Conservation (phyloP, 2,888 invertebrate species). For the Allygus modestus region DNA sequence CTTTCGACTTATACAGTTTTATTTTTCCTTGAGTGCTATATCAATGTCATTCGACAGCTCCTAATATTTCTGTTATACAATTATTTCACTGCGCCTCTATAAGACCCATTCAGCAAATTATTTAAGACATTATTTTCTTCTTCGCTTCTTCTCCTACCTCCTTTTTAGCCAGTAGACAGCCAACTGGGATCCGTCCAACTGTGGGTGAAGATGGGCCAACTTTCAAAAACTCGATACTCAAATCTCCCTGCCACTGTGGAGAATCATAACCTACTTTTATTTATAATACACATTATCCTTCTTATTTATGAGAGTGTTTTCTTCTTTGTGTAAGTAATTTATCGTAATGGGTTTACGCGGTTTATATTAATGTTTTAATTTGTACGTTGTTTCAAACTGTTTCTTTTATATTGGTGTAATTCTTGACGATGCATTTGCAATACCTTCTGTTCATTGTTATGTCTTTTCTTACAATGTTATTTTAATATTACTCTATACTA, state of each 20-base stretch:
- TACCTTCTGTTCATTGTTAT: too few species aligned
- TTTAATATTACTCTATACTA: too few species aligned
- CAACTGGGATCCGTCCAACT: conserved; percentile 13
- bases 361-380: neutral
- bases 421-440: too few species aligned
- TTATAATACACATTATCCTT: conserved; percentile 26
- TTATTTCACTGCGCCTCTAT: too few species aligned
- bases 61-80: too few species aligned
- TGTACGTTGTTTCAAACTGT: neutral
- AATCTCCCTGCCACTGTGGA: neutral
- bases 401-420: neutral
- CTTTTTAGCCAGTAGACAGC: neutral
- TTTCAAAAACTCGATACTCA: neutral
- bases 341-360: neutral
- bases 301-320: conserved; percentile 9
- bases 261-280: conserved; percentile 41
- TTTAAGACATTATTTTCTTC: neutral
- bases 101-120: neutral
- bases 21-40: too few species aligned
- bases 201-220: conserved; percentile 25
- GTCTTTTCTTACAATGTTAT: too few species aligned
- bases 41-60: too few species aligned
- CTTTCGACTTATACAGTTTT: too few species aligned
- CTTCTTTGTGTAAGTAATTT: conserved; percentile 23
- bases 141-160: neutral